Evolutionary conservation across 2,888 invertebrate species (phyloP), one percentile per base, ranked within the genome.

Genomic region (Drosophila flavopinicola): DNA sequence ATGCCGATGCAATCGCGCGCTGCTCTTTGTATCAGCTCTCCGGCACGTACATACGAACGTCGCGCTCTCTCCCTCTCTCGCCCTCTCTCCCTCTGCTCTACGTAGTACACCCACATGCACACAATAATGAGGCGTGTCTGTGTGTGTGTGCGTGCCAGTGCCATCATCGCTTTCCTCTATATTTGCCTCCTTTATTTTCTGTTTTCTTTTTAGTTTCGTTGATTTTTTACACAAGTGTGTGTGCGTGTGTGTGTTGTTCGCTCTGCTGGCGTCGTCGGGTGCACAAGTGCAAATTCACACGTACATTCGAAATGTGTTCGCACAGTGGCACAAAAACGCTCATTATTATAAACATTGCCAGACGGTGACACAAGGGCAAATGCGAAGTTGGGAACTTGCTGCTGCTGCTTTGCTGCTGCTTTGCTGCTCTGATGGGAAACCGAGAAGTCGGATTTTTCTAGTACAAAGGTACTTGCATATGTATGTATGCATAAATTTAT

Each of bases 271-370:
- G 44, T 7, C 53, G 72, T 63, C 75, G 85, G 75, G 70, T 78
- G 83, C 85, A 87, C 83, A 83, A 83, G 83, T 83, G 83, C 87
- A 87, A 83, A 87, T 76, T 82, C 85, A 86, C 82, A 86, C 85
- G 85, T 84, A 83, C 85, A 86, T 84, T 84, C 74, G 61, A 86
- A 84, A 84, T 86, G 57, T 79, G 68, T 61, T 61, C 58, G 77
- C 71, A 86, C 85, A 80, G 86, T 85, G 86, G 69, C 49, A 41
- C 66, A 56, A 75, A 63, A 53, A 10, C 45, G 41, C 4, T 20
- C 4, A 47, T 44, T 47, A 47, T 30, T 42, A 57, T 44, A 27
- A 45, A 42, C 56, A 68, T 49, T 45, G 32, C 29, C 67, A 66
- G 66, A 44, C 49, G 6, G 4, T 32, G 47, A 39, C 38, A 47